Conservation (phyloP, 2,113 vertebrate species). For the Tragelaphus strepsiceros region DNA sequence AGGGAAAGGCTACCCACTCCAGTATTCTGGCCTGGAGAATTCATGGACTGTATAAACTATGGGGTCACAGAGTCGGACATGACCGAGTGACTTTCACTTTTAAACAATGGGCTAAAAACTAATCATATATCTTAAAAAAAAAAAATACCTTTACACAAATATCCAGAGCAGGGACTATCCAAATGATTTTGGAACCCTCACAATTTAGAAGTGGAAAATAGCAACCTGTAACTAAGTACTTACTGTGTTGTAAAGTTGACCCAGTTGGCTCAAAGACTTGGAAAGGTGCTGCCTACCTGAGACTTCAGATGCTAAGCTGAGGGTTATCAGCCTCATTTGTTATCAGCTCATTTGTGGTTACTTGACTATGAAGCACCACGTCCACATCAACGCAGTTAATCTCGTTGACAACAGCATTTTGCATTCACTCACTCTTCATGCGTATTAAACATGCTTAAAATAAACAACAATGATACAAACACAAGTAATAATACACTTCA, state of each 20-base stretch:
- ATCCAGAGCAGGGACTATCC: not conserved
- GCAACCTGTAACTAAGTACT: constrained; percentile 5
- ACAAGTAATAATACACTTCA: not conserved
- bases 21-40: not conserved
- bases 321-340: not conserved
- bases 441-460: constrained; percentile 77
- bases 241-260: constrained; percentile 12
- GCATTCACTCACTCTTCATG: constrained; percentile 71
- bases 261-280: constrained; percentile 14
- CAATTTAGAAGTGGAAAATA: constrained; percentile 26
- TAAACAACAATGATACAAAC: constrained; percentile 48
- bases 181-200: not conserved
- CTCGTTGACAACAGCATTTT: not conserved
- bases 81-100: not conserved
- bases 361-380: constrained; percentile 27
- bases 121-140: not conserved
- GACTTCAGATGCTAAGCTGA: not conserved
- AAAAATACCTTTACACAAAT: not conserved
- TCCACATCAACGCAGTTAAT: constrained; percentile 58
- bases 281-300: not conserved
- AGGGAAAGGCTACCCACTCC: not conserved
- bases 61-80: not conserved
- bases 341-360: constrained; percentile 49
- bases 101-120: not conserved
- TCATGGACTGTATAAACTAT: not conserved